These are phyloP conservation scores for Drosophila subobscura DNA, from an alignment of 1,140 invertebrate genomes.

Conservation along the genomic window DNA sequence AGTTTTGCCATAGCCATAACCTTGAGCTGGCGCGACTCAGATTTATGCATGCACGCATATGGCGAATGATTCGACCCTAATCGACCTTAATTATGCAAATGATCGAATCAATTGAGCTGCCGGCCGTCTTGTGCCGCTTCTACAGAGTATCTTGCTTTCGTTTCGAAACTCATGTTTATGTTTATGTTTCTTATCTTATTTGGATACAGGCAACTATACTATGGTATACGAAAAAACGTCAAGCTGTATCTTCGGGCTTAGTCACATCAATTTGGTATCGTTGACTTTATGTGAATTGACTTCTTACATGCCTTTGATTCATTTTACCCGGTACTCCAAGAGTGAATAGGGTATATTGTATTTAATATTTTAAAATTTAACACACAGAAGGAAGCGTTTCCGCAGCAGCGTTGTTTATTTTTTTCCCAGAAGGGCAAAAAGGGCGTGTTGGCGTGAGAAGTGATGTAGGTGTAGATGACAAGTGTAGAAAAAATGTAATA, in stretches of 20 bases:
- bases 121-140: slow-evolving; percentile 22
- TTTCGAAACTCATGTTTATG: slow-evolving; percentile 60
- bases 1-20: slow-evolving; percentile 69
- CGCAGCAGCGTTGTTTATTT: slow-evolving; percentile 42
- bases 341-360: too few relatives aligned
- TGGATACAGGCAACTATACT: slow-evolving; percentile 11
- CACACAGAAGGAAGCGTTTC: too few relatives aligned
- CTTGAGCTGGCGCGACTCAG: slow-evolving; percentile 61
- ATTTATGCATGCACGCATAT: slow-evolving; percentile 44
- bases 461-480: too few relatives aligned
- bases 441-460: too few relatives aligned
- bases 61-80: slow-evolving; percentile 64
- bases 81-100: slow-evolving; percentile 80
- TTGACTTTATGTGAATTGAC: slow-evolving; percentile 20
- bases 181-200: slow-evolving; percentile 35
- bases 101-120: slow-evolving; percentile 29
- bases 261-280: background rate
- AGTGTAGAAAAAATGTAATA: too few relatives aligned
- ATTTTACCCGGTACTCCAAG: too few relatives aligned
- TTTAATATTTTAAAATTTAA: too few relatives aligned
- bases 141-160: slow-evolving; percentile 15
- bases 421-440: background rate
- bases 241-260: slow-evolving; percentile 15
- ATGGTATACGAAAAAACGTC: slow-evolving; percentile 7
- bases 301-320: slow-evolving; percentile 33